These are phyloP conservation scores for Rhincodon typus DNA, from an alignment of 2,797 vertebrate species.

Conservation along the genomic window DNA sequence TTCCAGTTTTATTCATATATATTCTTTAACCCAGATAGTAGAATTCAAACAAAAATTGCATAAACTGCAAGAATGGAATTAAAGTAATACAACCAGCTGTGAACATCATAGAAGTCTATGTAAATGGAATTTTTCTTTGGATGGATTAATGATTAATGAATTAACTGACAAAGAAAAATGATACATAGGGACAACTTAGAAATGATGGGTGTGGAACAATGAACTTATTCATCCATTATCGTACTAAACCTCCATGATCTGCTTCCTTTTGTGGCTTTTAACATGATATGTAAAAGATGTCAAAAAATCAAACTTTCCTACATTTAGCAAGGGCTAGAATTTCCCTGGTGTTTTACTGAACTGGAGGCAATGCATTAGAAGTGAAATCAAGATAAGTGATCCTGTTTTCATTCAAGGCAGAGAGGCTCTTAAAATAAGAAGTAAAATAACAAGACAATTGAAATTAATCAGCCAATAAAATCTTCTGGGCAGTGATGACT, in stretches of 20 bases:
- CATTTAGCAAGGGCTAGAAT: not conserved
- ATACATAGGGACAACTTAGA: not conserved
- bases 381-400: constrained; percentile 13
- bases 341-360: not conserved
- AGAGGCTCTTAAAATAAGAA: not conserved
- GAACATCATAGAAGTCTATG: not conserved
- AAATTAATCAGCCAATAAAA: not conserved
- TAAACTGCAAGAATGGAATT: not conserved
- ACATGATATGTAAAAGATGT: not conserved
- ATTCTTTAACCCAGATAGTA: not conserved
- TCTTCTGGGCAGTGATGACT: not conserved
- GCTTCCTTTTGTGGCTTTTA: not conserved
- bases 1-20: too few relatives aligned
- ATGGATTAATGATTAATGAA: constrained; percentile 28
- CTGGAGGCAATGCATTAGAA: not conserved
- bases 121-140: not conserved
- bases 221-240: constrained; percentile 19
- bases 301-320: not conserved
- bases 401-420: not conserved
- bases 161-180: constrained; percentile 3
- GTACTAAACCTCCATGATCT: not conserved
- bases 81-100: not conserved
- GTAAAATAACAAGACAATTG: not conserved
- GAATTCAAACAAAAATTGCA: not conserved
- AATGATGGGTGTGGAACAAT: not conserved